phyloP scores from a whole-genome alignment of 2,113 vertebrate species.

The Thunnus thynnus region DNA sequence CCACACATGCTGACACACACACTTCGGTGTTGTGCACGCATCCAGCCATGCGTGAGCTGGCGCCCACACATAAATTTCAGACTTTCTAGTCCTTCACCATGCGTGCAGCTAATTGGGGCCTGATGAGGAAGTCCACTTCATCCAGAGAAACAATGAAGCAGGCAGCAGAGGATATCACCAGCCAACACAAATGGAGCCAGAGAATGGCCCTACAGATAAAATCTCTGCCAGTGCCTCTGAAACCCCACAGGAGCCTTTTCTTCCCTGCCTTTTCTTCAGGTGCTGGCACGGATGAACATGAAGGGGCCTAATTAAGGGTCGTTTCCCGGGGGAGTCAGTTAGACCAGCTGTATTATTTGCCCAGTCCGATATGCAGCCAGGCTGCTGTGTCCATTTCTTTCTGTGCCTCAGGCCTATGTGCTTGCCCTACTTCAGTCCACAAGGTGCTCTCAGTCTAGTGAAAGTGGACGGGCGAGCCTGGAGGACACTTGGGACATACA shows the following conservation, averaged over 20 bases:
- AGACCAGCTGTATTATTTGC: constrained; percentile 61
- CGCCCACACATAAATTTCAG: constrained; percentile 3
- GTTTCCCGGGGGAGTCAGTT: constrained; percentile 52
- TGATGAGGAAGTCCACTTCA: constrained; percentile 64
- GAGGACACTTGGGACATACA: constrained; percentile 25
- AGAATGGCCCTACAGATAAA: constrained; percentile 55
- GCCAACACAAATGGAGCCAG: constrained; percentile 52
- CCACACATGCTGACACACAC: constrained; percentile 12
- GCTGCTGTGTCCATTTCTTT: constrained; percentile 54
- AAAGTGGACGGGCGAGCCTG: constrained; percentile 31
- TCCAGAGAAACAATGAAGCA: constrained; percentile 53
- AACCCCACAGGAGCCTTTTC: constrained; percentile 45
- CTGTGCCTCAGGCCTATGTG: constrained; percentile 40
- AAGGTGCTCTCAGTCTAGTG: constrained; percentile 54
- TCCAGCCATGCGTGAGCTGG: not conserved
- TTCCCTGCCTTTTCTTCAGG: constrained; percentile 63
- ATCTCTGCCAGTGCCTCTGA: constrained; percentile 52
- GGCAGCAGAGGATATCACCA: constrained; percentile 46
- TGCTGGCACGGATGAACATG: constrained; percentile 59
- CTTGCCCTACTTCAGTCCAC: constrained; percentile 67
- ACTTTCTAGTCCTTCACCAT: constrained; percentile 38
- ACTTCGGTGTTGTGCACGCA: not conserved
- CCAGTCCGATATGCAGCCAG: constrained; percentile 42
- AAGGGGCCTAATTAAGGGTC: constrained; percentile 73
- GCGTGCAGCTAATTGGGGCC: constrained; percentile 61